Evolutionary conservation across 2,797 vertebrate species (phyloP), one percentile per base, ranked within the genome.

Genomic region (Odontamblyopus lacepedii): DNA sequence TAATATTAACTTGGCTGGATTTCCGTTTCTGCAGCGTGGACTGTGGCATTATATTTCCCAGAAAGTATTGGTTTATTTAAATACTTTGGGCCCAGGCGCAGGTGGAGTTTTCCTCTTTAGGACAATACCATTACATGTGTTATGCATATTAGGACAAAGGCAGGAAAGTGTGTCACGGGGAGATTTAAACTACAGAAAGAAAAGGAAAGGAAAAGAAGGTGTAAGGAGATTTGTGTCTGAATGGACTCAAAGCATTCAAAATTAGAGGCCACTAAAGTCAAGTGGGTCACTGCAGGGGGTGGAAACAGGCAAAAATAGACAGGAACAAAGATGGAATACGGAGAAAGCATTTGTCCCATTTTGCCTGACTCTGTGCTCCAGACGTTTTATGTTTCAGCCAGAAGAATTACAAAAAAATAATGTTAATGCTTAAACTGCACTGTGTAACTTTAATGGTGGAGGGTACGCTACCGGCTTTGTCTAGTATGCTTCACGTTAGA

Each of bases 111-210:
- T 80, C 79, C 71, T 67, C 26, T 70, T 38, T 66, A 72, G 67
- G 56, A 85, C 77, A 85, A 88, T 62, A 76, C 77, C 78, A 48
- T 29, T 26, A 63, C 61, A 23, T 63, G 13, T 65, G 63, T 69
- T n/a, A 62, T 48, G 48, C 48, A 4, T 66, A 55, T 72, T 60
- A 2, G 69, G 72, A 89, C 87, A 89, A 90, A 88, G 32, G 69
- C 84, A 90, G 87, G 88, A 89, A 92, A 83, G 66, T 74, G 48
- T 38, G 27, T 67, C 41, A 78, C 72, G 83, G 78, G 27, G 19
- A 67, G 50, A 72, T 73, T 78, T 56, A 75, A 78, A 63, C 61
- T 38, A 30, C 41, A 15, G 63, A 67, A 63, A 72, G 83, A 73
- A 67, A 13, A n/a, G 18, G 12, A 63, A 72, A 51, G 26, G 19